A percentile compares a stretch with the other conserved stretches of the same genome.
Conservation (phyloP, 2,797 vertebrate genomes). For the Lepilemur septentrionalis region DNA sequence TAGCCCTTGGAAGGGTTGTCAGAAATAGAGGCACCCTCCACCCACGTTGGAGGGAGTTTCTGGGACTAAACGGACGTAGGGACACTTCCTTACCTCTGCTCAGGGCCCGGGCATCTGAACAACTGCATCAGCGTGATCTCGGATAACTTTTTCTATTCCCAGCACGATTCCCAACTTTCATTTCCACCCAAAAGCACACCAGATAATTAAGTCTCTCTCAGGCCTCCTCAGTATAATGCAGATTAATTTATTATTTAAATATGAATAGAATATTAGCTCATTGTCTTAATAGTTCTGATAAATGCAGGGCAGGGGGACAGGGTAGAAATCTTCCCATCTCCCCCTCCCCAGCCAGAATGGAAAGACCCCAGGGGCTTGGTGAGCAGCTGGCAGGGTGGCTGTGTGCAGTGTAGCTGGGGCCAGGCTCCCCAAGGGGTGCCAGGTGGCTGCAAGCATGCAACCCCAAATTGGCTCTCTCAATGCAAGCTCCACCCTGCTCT, state of each 20-base stretch:
- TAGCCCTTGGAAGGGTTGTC: not conserved
- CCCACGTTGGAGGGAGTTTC: not conserved
- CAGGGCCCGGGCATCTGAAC: not conserved
- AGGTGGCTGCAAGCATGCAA: not conserved
- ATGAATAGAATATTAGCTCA: slow-evolving; percentile 82
- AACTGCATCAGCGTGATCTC: not conserved
- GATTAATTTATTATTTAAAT: slow-evolving; percentile 83
- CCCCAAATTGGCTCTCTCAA: not conserved
- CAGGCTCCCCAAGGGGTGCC: not conserved
- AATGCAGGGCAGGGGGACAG: not conserved
- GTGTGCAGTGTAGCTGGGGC: not conserved
- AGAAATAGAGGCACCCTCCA: not conserved
- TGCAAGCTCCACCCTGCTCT: not conserved
- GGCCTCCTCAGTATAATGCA: slow-evolving; percentile 80
- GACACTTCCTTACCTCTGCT: not conserved
- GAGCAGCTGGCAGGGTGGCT: not conserved
- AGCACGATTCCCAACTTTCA: slow-evolving; percentile 43
- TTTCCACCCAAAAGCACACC: slow-evolving; percentile 71
- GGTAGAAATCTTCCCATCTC: not conserved
- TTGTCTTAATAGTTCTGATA: slow-evolving; percentile 73
- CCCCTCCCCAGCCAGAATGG: not conserved
- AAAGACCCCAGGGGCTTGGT: not conserved
- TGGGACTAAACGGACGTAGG: not conserved
- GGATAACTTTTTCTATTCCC: slow-evolving; percentile 48
- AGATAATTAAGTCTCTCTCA: slow-evolving; percentile 72